These are phyloP conservation scores for Ochlodes sylvanus DNA, from an alignment of 2,888 invertebrate species.

Conservation along the genomic window DNA sequence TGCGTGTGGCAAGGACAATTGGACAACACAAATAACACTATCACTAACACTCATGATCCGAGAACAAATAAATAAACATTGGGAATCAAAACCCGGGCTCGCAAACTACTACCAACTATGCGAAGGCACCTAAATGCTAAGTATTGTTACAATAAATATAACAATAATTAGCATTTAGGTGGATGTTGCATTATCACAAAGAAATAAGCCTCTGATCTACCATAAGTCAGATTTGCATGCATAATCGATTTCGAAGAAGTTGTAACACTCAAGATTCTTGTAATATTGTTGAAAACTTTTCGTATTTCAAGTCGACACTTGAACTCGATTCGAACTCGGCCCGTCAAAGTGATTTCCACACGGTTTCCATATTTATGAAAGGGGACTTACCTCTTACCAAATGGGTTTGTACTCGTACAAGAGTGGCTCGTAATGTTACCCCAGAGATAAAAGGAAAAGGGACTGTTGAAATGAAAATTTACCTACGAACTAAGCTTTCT, in stretches of 20 bases:
- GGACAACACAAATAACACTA: too few relatives aligned
- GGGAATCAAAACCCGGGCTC: too few relatives aligned
- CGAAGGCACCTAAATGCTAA: too few relatives aligned
- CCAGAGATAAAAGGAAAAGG: constrained; percentile 5
- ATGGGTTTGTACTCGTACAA: neutral
- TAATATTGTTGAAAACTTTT: constrained; percentile 10
- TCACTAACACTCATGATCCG: too few relatives aligned
- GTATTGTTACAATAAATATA: too few relatives aligned
- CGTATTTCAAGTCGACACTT: neutral
- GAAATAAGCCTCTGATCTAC: neutral
- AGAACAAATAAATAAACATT: too few relatives aligned
- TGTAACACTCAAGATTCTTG: constrained; percentile 1
- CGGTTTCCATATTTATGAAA: constrained; percentile 17
- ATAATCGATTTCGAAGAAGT: constrained; percentile 22
- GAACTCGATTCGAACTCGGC: constrained; percentile 10
- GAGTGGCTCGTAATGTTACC: constrained; percentile 8
- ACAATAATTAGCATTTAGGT: neutral
- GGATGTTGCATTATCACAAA: neutral
- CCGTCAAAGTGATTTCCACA: constrained; percentile 13
- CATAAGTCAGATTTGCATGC: constrained; percentile 17
- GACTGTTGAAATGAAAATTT: neutral
- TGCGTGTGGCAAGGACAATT: too few relatives aligned
- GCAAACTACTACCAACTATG: too few relatives aligned
- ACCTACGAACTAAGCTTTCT: neutral
- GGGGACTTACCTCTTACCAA: neutral